Evolutionary conservation across 2,113 vertebrate genomes (phyloP), one percentile per base, ranked within the genome.

Genomic region (Zosterops hypoxanthus): DNA sequence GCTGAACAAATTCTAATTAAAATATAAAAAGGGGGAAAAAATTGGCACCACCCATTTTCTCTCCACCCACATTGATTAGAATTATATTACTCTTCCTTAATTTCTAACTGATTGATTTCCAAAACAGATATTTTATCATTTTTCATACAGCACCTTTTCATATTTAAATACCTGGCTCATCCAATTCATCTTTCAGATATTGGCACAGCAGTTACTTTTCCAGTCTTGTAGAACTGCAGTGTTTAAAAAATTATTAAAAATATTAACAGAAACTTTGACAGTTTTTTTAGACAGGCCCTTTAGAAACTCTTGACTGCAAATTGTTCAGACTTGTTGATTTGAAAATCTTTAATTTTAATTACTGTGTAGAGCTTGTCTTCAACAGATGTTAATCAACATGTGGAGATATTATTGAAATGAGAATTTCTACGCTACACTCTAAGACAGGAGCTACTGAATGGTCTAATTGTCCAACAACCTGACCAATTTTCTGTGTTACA

Each of bases 271-370:
- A 90, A 47, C 36, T 59, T 29, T 49, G 46, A 42, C 8, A 64
- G 46, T 52, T 85, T 82, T 82, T 42, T 82, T 34, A 72, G 57
- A 93, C 5, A 86, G 56, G 56, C 22, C 71, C 60, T 79, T 63
- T 18, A 33, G 83, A 91, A 92, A 69, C 31, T 46, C 44, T 34
- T 61, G 26, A 77, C 73, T 33, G 52, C 56, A 70, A 92, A 84
- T 44, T 73, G 25, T 59, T 83, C 42, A 70, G 79, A 90, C 59
- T 59, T 55, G 36, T 11, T 50, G 22, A 79, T 68, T 60, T 75
- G 41, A 93, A 95, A 82, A 65, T 24, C 57, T 77, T 92, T 46
- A n/a, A 9, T 82, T 95, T 82, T 64, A 94, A 80, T 94, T 80
- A 92, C 28, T 8, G 11, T 36, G 28, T 36, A 93, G 46, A 61